phyloP scores from a whole-genome alignment of 2,113 vertebrate genomes.

The Rhineura floridana region DNA sequence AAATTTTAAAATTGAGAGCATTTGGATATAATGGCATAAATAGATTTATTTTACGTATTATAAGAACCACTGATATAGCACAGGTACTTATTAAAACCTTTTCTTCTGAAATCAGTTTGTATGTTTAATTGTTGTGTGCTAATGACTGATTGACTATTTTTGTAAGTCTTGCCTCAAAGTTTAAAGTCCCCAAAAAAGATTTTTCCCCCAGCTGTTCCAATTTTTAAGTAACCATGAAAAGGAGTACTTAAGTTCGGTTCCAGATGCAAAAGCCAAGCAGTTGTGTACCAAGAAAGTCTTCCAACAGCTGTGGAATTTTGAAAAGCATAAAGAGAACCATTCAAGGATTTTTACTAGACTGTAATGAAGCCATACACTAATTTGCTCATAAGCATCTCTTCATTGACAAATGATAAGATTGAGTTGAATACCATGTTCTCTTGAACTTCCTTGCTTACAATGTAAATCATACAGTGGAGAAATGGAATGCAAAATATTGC shows the following conservation, averaged over 20 bases:
- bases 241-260: conserved; percentile 4
- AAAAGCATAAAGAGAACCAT: conserved; percentile 1
- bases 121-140: neutral
- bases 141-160: neutral
- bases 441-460: neutral
- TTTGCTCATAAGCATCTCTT: conserved; percentile 21
- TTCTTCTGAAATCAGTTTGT: neutral
- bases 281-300: conserved; percentile 20
- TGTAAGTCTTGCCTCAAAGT: neutral
- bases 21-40: neutral
- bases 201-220: conserved; percentile 2
- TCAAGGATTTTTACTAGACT: conserved; percentile 17
- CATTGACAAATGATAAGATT: neutral
- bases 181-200: neutral
- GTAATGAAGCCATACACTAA: neutral
- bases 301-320: conserved; percentile 36
- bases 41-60: neutral
- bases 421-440: neutral
- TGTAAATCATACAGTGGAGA: neutral
- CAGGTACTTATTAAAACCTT: too few species aligned
- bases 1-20: neutral
- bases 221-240: conserved; percentile 14
- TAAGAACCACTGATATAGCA: neutral
- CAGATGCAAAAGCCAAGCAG: conserved; percentile 21
- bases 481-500: neutral